A percentile compares a stretch with the other conserved stretches of the same genome.
Conservation (phyloP, 2,797 vertebrate species). For the Rhabdophis nuchalis region DNA sequence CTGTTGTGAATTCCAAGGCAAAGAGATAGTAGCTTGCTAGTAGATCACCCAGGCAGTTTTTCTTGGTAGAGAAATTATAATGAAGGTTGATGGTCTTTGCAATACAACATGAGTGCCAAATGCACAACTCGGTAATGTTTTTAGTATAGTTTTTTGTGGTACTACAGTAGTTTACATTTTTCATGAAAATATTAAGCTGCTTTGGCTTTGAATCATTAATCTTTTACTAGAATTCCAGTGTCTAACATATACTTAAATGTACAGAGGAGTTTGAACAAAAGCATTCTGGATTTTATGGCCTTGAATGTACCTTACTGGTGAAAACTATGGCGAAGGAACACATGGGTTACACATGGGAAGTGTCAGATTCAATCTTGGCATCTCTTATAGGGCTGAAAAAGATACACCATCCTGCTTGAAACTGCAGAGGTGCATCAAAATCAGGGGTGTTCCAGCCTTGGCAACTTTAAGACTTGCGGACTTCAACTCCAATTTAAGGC, state of each 20-base stretch:
- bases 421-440: neutral
- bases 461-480: neutral
- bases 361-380: neutral
- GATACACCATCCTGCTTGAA: neutral
- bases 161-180: neutral
- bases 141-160: neutral
- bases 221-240: neutral
- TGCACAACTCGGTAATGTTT: neutral
- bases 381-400: neutral
- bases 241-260: neutral
- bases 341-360: neutral
- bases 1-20: neutral
- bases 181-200: neutral
- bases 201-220: neutral
- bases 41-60: constrained; percentile 21
- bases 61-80: neutral
- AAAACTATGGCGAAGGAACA: neutral
- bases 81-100: neutral
- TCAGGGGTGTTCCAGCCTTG: neutral
- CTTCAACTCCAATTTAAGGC: neutral
- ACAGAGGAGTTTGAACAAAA: neutral
- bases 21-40: neutral
- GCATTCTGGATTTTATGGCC: neutral
- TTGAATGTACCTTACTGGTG: neutral
- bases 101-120: neutral